Conservation (phyloP, 2,888 invertebrate genomes). For the Eupithecia pulchellata region DNA sequence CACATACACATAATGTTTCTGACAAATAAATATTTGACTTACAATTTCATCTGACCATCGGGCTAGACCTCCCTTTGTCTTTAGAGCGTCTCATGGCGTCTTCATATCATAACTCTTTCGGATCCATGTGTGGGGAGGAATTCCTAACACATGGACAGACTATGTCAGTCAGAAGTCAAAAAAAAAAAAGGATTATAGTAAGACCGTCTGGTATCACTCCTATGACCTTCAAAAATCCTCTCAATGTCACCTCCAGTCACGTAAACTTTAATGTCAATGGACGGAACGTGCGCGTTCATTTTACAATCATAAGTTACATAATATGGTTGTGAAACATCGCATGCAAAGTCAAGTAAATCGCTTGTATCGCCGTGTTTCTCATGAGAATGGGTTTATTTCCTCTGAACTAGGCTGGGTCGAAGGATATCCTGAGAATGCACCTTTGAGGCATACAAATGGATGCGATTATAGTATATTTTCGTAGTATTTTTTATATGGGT, state of each 20-base stretch:
- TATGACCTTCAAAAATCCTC: slow-evolving; percentile 45
- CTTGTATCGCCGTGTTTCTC: slow-evolving; percentile 29
- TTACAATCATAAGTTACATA: slow-evolving; percentile 14
- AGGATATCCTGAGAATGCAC: slow-evolving; percentile 32
- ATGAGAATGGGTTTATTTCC: slow-evolving; percentile 36
- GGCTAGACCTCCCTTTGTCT: too few relatives aligned
- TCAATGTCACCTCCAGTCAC: slow-evolving; percentile 59
- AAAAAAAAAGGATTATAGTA: too few relatives aligned
- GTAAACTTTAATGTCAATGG: slow-evolving; percentile 56
- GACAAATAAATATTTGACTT: too few relatives aligned
- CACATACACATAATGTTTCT: too few relatives aligned
- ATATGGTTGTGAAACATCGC: slow-evolving; percentile 53
- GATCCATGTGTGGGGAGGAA: too few relatives aligned
- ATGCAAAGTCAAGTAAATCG: slow-evolving; percentile 55
- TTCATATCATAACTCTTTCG: too few relatives aligned
- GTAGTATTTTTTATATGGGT: too few relatives aligned
- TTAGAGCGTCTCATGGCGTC: too few relatives aligned
- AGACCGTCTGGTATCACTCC: background rate
- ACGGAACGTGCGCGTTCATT: slow-evolving; percentile 50
- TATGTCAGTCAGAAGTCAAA: too few relatives aligned
- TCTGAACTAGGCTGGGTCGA: slow-evolving; percentile 14
- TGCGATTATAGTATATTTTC: background rate
- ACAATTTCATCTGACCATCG: too few relatives aligned
- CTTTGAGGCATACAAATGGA: background rate
- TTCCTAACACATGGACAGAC: too few relatives aligned